Conservation (phyloP, 2,888 invertebrate species). For the Pammene aurita region DNA sequence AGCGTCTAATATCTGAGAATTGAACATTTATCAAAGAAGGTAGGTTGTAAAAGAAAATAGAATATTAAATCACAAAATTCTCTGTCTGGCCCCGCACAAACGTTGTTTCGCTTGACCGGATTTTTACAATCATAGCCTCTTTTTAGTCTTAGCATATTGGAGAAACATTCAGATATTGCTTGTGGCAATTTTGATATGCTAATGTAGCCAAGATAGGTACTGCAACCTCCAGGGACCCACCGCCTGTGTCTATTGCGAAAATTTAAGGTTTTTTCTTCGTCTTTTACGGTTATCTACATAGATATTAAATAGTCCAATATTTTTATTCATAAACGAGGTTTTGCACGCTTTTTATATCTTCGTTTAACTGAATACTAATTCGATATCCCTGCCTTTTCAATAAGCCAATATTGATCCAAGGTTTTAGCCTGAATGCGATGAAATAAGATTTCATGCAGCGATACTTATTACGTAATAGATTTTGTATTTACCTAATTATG, state of each 20-base stretch:
- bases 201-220: slow-evolving; percentile 61
- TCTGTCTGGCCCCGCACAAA: slow-evolving; percentile 26
- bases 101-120: slow-evolving; percentile 21
- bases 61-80: slow-evolving; percentile 34
- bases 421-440: neutral
- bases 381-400: neutral
- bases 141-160: slow-evolving; percentile 37
- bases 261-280: slow-evolving; percentile 46
- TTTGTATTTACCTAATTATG: too few relatives aligned
- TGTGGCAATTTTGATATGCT: slow-evolving; percentile 67
- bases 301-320: slow-evolving; percentile 36
- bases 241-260: slow-evolving; percentile 44
- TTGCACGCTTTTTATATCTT: neutral
- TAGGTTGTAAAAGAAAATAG: slow-evolving; percentile 25
- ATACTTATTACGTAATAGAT: neutral
- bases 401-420: slow-evolving; percentile 3
- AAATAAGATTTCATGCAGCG: too few relatives aligned
- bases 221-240: slow-evolving; percentile 48
- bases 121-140: slow-evolving; percentile 33
- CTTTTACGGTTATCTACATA: slow-evolving; percentile 41
- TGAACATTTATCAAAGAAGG: slow-evolving; percentile 16
- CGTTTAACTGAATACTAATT: slow-evolving; percentile 15
- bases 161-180: slow-evolving; percentile 48
- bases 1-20: slow-evolving; percentile 4
- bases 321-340: slow-evolving; percentile 24